Conservation (phyloP, 64 coral and sea anemone genomes). For the Porites lutea region DNA sequence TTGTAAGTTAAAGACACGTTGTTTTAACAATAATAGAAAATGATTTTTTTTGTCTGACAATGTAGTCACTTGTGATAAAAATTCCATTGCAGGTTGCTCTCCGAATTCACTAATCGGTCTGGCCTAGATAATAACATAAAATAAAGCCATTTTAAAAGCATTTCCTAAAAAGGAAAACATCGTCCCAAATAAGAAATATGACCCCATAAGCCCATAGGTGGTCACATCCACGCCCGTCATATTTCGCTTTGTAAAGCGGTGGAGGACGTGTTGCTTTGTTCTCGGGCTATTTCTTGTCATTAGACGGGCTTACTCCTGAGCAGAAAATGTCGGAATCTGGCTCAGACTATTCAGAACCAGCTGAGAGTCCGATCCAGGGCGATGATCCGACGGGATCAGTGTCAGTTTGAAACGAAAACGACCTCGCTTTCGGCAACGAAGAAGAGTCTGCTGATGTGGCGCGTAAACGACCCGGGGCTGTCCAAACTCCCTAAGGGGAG, state of each 20-base stretch:
- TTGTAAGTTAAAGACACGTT: too few relatives aligned
- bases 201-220: background rate
- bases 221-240: background rate
- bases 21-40: too few relatives aligned
- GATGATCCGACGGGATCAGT: background rate
- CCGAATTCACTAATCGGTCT: slow-evolving; percentile 2
- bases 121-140: background rate
- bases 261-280: background rate
- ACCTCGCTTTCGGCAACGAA: background rate
- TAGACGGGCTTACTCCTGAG: background rate
- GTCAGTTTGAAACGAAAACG: background rate
- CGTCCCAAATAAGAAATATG: background rate
- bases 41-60: too few relatives aligned
- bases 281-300: background rate
- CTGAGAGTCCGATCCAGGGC: background rate
- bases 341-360: background rate
- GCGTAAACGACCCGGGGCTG: background rate
- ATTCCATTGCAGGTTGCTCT: slow-evolving; percentile 5
- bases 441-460: background rate
- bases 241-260: background rate
- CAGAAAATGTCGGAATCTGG: slow-evolving; percentile 1
- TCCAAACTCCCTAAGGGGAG: background rate
- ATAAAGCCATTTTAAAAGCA: background rate
- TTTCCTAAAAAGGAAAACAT: background rate
- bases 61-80: too few relatives aligned